Evolutionary conservation across 2,797 vertebrate genomes (phyloP), one percentile per base, ranked within the genome.

Genomic region (Sebastes kiyomatsui): DNA sequence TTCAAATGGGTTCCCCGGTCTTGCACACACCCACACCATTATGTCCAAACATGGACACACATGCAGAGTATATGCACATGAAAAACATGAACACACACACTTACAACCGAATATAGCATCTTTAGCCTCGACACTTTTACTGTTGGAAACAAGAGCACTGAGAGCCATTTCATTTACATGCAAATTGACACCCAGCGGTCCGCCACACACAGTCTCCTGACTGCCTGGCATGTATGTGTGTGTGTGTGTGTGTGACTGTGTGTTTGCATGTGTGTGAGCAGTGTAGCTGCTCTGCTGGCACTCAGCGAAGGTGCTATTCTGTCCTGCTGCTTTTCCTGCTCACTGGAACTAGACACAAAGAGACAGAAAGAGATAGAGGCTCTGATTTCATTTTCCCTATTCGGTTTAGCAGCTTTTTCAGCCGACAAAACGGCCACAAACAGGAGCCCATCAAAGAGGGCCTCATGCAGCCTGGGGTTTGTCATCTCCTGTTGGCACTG

Each of bases 121-220:
- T 88, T 87, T 83, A 72, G 75, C 75, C 65, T 30, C 65, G 75
- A 84, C 73, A 86, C 77, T 72, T 89, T 84, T 75, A 83, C 83
- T 86, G 91, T 83, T 80, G 38, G 69, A 84, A 90, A 88, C 72
- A 82, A 86, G 77, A 91, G 72, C 83, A 80, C 77, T 72, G 85
- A 88, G 82, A 90, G 87, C 75, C 79, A 77, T 91, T 92, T 91
- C 67, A 92, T 93, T 93, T 90, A 81, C 85, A 93, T 93, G 90
- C 88, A 92, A 90, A 94, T 90, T 90, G 88, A 92, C 91, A 91
- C 92, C 90, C 92, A 93, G 91, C 56, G 65, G 83, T 84, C 81
- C 87, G 79, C 52, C 67, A 58, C 59, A 70, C 73, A 27, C 83
- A 76, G 72, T 30, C 71, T 64, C 28, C 56, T 59, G 67, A 77